Evolutionary conservation across 2,113 vertebrate species (phyloP), one percentile per base, ranked within the genome.

Genomic region (Gallinago undulata): DNA sequence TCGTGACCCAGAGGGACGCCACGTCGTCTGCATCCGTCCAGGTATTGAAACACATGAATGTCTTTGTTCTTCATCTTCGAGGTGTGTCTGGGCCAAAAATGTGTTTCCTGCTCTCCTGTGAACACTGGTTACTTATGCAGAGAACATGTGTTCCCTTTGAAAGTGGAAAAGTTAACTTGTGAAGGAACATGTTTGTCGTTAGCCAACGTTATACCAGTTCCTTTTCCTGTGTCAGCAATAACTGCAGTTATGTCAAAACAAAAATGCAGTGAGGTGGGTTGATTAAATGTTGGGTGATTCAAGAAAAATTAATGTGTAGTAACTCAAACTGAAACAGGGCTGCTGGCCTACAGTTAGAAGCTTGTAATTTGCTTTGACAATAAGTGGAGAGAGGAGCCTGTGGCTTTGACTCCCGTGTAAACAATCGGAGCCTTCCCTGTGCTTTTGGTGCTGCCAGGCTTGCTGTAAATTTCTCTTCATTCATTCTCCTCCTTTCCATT

Each of bases 1-100:
- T 67, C 98, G 98, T 0, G 99, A 99, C 96, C 98, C 98, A 10
- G 97, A 98, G 35, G 99, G 99, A n/a, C 98, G 99, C 70, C 99
- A 98, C 19, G 93, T 99, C 24, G 98, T 99, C 75, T 99, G 99
- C 95, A 98, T 99, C 87, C 98, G 99, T 30, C 99, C 99, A 97
- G 99, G 99, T 99, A 90, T 24, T 21, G 47, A 17, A 47, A 13
- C 10, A 35, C n/a, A 19, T 39, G 35, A 80, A 17, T 60, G 82
- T 67, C 45, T 53, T 48, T 72, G 25, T 33, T 62, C 31, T 69
- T 11, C 0, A 0, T 50, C 82, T 85, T 68, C 2, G 1, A 56
- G 72, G 7, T 31, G 48, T 88, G 47, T 16, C 57, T 66, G 84
- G 67, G 50, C 70, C 45, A 66, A 57, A 77, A 51, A 22, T 60